These are phyloP conservation scores for Ictalurus furcatus DNA, from an alignment of 2,113 vertebrate species.

Conservation along the genomic window DNA sequence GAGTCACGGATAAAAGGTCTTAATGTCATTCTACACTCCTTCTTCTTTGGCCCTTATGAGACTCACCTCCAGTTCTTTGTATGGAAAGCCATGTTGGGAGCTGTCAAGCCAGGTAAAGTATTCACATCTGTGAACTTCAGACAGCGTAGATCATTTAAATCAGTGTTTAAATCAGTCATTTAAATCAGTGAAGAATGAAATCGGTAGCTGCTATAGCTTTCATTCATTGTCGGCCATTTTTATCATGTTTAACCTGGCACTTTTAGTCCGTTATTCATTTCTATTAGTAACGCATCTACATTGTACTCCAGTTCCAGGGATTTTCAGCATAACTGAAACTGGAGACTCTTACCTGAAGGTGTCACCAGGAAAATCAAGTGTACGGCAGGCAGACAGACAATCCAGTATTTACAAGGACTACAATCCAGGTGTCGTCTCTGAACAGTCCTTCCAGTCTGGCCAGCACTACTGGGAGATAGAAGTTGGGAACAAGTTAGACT, in stretches of 20 bases:
- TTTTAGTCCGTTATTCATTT: background rate
- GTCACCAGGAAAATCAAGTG: conserved; percentile 38
- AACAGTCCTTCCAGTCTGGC: conserved; percentile 41
- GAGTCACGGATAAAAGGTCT: conserved; percentile 24
- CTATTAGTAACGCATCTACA: background rate
- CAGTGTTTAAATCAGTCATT: background rate
- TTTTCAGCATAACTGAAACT: conserved; percentile 17
- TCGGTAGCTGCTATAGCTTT: background rate
- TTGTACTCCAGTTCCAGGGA: conserved; percentile 26
- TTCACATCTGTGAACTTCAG: background rate
- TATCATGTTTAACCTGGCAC: background rate
- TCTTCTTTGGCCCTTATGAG: conserved; percentile 58
- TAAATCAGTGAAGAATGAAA: background rate
- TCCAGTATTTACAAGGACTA: background rate
- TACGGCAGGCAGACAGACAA: conserved; percentile 1
- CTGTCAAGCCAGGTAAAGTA: conserved; percentile 53
- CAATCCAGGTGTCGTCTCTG: conserved; percentile 26
- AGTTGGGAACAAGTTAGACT: conserved; percentile 49
- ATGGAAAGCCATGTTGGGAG: conserved; percentile 66
- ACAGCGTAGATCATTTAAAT: background rate
- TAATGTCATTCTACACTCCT: conserved; percentile 32
- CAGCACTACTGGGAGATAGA: conserved; percentile 61
- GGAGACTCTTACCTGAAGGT: conserved; percentile 42
- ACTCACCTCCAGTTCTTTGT: conserved; percentile 65
- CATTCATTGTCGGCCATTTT: background rate